A percentile compares a stretch with the other conserved stretches of the same genome.
These are phyloP conservation scores for Leptinotarsa lineolata DNA, from an alignment of 1,140 invertebrate genomes.

Conservation along the genomic window DNA sequence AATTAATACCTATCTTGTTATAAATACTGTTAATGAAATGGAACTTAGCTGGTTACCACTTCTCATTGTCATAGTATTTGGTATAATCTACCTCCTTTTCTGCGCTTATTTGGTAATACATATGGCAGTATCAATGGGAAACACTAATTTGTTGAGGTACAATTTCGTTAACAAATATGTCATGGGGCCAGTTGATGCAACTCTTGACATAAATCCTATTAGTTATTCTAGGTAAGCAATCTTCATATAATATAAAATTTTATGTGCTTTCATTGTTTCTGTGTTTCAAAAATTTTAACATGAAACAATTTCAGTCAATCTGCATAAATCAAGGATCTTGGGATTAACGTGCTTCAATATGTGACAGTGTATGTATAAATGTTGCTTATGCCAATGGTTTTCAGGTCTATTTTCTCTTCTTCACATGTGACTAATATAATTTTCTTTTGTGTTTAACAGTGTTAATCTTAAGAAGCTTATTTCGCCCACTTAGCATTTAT, in stretches of 20 bases:
- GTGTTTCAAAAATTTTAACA: no score
- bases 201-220: conserved; percentile 39
- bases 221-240: conserved; percentile 47
- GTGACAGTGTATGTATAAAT: conserved; percentile 2
- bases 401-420: neutral
- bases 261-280: no score
- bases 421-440: neutral
- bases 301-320: neutral
- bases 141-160: conserved; percentile 53
- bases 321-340: neutral
- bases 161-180: conserved; percentile 49
- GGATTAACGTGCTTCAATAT: neutral
- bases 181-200: conserved; percentile 39
- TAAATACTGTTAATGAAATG: conserved; percentile 62
- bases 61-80: conserved; percentile 62
- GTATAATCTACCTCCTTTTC: conserved; percentile 71
- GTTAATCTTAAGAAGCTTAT: neutral
- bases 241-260: no score
- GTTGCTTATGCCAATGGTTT: neutral
- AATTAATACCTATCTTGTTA: conserved; percentile 85
- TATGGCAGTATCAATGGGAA: conserved; percentile 71
- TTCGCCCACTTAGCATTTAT: neutral
- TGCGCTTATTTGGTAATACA: conserved; percentile 74
- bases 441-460: neutral
- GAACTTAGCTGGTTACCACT: conserved; percentile 60